Conservation (phyloP, 2,888 invertebrate species). For the Ornithoptera priamus region DNA sequence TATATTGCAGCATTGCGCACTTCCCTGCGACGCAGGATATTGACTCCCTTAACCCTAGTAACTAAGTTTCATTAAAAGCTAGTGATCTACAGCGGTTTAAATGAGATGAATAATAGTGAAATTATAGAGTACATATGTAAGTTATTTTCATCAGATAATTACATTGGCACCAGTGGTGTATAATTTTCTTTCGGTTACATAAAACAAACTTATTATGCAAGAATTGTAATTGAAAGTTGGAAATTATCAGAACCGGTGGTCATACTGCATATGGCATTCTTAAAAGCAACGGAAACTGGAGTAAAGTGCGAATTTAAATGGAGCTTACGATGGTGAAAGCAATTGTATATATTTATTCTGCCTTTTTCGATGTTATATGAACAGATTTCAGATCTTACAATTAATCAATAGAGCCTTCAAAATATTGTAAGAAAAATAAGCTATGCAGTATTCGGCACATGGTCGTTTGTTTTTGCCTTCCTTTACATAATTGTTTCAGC, state of each 20-base stretch:
- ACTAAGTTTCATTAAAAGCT: too few relatives aligned
- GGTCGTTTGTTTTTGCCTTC: too few relatives aligned
- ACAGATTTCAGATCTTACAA: not conserved
- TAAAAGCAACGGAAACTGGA: not conserved
- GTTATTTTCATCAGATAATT: not conserved
- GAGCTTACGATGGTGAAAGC: not conserved
- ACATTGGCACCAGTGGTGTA: not conserved
- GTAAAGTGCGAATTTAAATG: not conserved
- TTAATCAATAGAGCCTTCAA: too few relatives aligned
- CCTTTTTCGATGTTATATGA: too few relatives aligned
- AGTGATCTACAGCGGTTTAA: too few relatives aligned
- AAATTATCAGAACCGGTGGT: constrained; percentile 19
- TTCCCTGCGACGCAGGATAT: too few relatives aligned
- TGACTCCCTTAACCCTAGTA: too few relatives aligned
- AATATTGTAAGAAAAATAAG: too few relatives aligned
- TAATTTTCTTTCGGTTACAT: constrained; percentile 4
- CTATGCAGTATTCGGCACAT: too few relatives aligned
- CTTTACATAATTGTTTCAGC: too few relatives aligned
- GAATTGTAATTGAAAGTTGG: constrained; percentile 18
- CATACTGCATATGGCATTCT: constrained; percentile 9
- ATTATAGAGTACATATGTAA: not conserved
- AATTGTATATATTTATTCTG: not conserved
- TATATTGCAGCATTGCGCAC: too few relatives aligned
- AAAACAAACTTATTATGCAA: constrained; percentile 17
- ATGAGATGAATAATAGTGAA: not conserved